phyloP scores from a whole-genome alignment of 2,888 invertebrate species.

The Pharmacophagus antenor region DNA sequence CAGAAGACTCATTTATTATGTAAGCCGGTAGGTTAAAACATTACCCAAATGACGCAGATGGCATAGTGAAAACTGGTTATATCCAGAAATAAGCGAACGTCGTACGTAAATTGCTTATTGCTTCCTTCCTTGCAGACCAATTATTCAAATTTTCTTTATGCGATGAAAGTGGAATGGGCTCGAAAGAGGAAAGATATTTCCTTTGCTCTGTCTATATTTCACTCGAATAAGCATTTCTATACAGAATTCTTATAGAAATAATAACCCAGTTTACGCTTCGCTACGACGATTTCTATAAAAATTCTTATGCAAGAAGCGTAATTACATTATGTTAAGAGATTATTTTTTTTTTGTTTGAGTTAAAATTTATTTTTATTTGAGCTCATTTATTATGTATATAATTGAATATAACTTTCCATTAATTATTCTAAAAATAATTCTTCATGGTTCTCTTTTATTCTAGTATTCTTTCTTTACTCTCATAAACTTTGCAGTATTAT shows the following conservation, averaged over 20 bases:
- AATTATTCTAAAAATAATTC: no score
- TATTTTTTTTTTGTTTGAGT: no score
- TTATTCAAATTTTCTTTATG: conserved; percentile 36
- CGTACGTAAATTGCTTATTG: conserved; percentile 22
- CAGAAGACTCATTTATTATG: conserved; percentile 75
- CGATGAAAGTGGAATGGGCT: conserved; percentile 17
- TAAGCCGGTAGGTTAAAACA: conserved; percentile 58
- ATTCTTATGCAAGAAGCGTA: background rate
- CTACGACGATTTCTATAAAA: background rate
- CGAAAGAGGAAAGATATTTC: conserved; percentile 20
- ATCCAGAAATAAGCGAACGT: conserved; percentile 24
- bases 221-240: conserved; percentile 11
- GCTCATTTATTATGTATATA: no score
- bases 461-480: background rate
- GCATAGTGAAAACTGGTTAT: conserved; percentile 40
- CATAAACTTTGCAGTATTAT: background rate
- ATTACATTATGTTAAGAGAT: background rate
- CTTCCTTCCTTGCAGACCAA: conserved; percentile 29
- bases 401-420: no score
- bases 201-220: conserved; percentile 9
- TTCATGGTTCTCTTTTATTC: background rate
- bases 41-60: conserved; percentile 62
- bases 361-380: no score
- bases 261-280: conserved; percentile 11
- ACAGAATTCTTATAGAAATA: conserved; percentile 9